Percentiles rank a stretch among this genome's conserved stretches.
phyloP scores from a whole-genome alignment of 2,113 vertebrate genomes.

The Vidua chalybeata region DNA sequence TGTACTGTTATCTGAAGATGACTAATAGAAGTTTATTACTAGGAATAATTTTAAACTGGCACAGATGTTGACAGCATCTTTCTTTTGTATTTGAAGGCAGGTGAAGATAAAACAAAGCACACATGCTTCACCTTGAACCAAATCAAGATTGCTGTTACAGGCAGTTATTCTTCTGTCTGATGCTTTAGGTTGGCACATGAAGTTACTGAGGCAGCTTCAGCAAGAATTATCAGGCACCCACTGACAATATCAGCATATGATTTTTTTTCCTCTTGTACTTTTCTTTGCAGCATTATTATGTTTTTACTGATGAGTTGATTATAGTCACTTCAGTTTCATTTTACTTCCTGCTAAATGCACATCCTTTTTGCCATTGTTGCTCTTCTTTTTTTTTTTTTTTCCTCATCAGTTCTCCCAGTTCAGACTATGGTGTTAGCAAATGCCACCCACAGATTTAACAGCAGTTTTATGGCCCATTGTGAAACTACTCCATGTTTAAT shows the following conservation, averaged over 20 bases:
- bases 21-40: not conserved
- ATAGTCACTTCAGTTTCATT: not conserved
- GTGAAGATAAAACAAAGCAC: not conserved
- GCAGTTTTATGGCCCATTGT: not conserved
- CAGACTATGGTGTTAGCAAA: not conserved
- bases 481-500: not conserved
- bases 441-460: not conserved
- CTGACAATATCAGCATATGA: not conserved
- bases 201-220: not conserved
- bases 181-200: not conserved
- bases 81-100: not conserved
- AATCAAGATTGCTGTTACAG: not conserved
- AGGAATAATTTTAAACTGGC: not conserved
- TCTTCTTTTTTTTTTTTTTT: not conserved
- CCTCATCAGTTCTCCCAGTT: not conserved
- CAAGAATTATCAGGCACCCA: not conserved
- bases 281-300: not conserved
- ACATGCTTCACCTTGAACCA: constrained; percentile 1
- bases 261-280: not conserved
- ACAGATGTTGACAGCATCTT: not conserved
- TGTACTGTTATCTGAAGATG: not conserved
- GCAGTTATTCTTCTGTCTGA: not conserved
- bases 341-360: not conserved
- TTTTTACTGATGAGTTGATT: not conserved
- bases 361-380: not conserved